Conservation (phyloP, 92 coral and sea anemone species). For the Epizoanthus ramosus region DNA sequence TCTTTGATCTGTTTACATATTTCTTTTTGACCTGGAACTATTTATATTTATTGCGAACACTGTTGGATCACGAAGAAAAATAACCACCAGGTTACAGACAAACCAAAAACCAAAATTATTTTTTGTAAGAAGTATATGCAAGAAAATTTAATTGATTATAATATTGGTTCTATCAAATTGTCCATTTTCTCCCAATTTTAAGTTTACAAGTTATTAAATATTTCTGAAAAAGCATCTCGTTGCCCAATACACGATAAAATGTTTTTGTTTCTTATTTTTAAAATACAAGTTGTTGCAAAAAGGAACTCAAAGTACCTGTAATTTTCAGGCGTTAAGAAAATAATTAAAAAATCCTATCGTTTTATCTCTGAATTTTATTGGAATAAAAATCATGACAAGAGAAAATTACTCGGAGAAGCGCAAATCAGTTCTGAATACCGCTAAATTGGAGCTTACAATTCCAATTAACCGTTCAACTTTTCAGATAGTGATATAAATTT, state of each 20-base stretch:
- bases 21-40: constrained; percentile 27
- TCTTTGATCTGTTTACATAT: constrained; percentile 30
- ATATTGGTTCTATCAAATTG: not conserved
- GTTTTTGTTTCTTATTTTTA: constrained; percentile 8
- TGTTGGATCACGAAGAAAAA: constrained; percentile 44
- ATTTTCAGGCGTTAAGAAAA: constrained; percentile 12
- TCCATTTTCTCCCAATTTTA: not conserved
- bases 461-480: not conserved
- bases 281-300: constrained; percentile 40
- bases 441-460: not conserved
- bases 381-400: not conserved
- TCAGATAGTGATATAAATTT: not conserved
- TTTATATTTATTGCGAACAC: constrained; percentile 38
- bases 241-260: not conserved
- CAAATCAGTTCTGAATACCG: not conserved
- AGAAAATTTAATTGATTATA: not conserved
- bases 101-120: not conserved
- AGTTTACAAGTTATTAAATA: no score
- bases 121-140: not conserved
- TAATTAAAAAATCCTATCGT: not conserved
- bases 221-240: not conserved
- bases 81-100: constrained; percentile 30
- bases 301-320: constrained; percentile 25
- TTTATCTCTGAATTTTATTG: not conserved
- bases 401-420: not conserved